Percentiles rank a stretch among this genome's conserved stretches.
Conservation (phyloP, 1,140 invertebrate genomes). For the Zaprionus africanus region DNA sequence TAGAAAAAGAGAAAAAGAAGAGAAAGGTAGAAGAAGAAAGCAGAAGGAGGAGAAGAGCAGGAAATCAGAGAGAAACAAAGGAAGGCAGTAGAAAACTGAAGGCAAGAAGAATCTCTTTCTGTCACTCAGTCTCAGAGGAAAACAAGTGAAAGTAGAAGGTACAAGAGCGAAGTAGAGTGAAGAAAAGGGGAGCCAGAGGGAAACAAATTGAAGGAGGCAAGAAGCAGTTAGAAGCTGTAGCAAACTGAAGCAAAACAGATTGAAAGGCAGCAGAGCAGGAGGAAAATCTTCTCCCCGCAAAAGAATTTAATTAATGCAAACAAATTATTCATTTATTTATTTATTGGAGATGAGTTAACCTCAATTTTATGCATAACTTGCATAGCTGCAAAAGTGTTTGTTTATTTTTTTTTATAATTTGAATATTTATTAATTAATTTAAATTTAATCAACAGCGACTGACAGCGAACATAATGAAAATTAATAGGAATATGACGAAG, state of each 20-base stretch:
- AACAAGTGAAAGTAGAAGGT: too few relatives aligned
- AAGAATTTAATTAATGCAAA: constrained; percentile 29
- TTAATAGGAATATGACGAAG: background rate
- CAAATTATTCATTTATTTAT: constrained; percentile 19
- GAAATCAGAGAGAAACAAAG: too few relatives aligned
- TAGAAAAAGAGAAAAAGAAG: background rate
- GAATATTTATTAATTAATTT: constrained; percentile 7
- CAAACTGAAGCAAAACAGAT: background rate
- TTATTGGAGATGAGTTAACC: background rate
- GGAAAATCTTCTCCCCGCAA: background rate
- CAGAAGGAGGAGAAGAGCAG: background rate
- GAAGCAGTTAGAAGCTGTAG: too few relatives aligned
- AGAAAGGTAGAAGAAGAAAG: background rate
- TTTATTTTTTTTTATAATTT: background rate
- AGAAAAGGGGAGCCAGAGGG: background rate
- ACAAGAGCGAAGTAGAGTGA: background rate
- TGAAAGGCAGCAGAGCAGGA: background rate
- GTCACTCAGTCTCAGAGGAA: too few relatives aligned
- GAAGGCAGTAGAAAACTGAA: too few relatives aligned
- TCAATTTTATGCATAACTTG: background rate
- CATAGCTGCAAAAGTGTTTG: background rate
- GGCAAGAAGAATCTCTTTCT: background rate
- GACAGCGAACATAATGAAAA: background rate
- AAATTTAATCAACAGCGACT: constrained; percentile 1
- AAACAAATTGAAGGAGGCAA: background rate